Evolutionary conservation across 2,888 invertebrate genomes (phyloP).

Genomic region (Sminthurides aquaticus): DNA sequence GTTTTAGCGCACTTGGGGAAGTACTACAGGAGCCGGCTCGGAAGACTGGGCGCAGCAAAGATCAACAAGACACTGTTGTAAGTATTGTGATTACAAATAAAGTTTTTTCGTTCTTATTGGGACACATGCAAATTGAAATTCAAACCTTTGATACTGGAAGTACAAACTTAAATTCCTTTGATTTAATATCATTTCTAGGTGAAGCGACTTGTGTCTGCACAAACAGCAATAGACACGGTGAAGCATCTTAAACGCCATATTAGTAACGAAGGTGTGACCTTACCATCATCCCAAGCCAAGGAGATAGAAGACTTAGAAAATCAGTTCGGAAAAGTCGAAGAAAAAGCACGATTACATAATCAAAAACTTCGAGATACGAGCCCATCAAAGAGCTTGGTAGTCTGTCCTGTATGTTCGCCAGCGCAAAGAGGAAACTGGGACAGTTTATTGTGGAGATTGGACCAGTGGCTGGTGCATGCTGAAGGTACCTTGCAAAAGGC

Average conservation of each 20-base stretch:
- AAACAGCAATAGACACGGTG: slow-evolving; percentile 71
- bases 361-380: slow-evolving; percentile 64
- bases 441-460: slow-evolving; percentile 81
- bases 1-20: slow-evolving; percentile 60
- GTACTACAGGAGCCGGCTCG: slow-evolving; percentile 12
- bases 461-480: slow-evolving; percentile 82
- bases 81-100: no score
- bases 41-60: neutral
- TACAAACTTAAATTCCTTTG: neutral
- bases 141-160: no score
- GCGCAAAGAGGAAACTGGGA: slow-evolving; percentile 84
- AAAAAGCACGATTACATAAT: slow-evolving; percentile 65
- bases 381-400: slow-evolving; percentile 28
- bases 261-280: slow-evolving; percentile 53
- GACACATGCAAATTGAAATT: neutral
- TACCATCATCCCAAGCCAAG: slow-evolving; percentile 20
- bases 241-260: slow-evolving; percentile 69
- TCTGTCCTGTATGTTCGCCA: slow-evolving; percentile 77
- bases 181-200: slow-evolving; percentile 15
- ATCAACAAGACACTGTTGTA: slow-evolving; percentile 15
- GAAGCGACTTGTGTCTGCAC: slow-evolving; percentile 67
- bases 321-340: slow-evolving; percentile 63
- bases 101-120: slow-evolving; percentile 2
- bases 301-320: slow-evolving; percentile 45
- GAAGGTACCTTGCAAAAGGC: slow-evolving; percentile 63